Evolutionary conservation across 2,888 invertebrate species (phyloP).

Genomic region (Drosophila picticornis): DNA sequence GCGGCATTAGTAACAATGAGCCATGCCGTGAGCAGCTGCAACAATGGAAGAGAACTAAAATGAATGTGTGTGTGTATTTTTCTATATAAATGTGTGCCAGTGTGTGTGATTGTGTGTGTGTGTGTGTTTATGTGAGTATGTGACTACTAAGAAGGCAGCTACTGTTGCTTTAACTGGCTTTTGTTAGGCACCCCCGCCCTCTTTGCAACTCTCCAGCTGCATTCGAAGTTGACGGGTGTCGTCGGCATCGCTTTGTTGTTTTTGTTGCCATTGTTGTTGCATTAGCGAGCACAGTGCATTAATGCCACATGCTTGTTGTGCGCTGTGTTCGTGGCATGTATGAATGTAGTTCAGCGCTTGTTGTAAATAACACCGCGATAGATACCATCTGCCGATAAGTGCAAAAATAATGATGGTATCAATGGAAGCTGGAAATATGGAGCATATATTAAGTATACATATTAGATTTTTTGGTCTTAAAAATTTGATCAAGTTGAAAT

Average conservation of each 20-base stretch:
- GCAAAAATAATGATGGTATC: background rate
- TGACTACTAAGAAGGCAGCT: constrained; percentile 48
- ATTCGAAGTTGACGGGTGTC: constrained; percentile 36
- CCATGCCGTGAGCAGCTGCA: constrained; percentile 64
- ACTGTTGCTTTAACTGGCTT: constrained; percentile 76
- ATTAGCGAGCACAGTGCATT: constrained; percentile 70
- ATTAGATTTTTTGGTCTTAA: background rate
- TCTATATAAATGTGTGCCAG: background rate
- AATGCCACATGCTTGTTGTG: constrained; percentile 54
- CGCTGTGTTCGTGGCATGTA: constrained; percentile 5
- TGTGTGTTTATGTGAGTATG: constrained; percentile 13
- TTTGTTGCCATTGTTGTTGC: constrained; percentile 46
- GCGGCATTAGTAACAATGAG: constrained; percentile 57
- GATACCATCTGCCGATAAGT: background rate
- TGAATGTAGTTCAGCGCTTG: constrained; percentile 34
- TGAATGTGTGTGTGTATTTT: constrained; percentile 28
- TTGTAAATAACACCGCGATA: background rate
- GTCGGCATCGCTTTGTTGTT: constrained; percentile 28
- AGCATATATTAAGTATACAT: background rate
- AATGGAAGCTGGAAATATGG: background rate
- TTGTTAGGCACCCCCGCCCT: constrained; percentile 48
- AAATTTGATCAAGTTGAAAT: background rate
- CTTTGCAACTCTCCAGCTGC: background rate
- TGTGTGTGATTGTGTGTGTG: constrained; percentile 9
- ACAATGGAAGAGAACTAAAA: constrained; percentile 68